Evolutionary conservation across 2,888 invertebrate genomes (phyloP), one percentile per base, ranked within the genome.

Genomic region (Blomia tropicalis): DNA sequence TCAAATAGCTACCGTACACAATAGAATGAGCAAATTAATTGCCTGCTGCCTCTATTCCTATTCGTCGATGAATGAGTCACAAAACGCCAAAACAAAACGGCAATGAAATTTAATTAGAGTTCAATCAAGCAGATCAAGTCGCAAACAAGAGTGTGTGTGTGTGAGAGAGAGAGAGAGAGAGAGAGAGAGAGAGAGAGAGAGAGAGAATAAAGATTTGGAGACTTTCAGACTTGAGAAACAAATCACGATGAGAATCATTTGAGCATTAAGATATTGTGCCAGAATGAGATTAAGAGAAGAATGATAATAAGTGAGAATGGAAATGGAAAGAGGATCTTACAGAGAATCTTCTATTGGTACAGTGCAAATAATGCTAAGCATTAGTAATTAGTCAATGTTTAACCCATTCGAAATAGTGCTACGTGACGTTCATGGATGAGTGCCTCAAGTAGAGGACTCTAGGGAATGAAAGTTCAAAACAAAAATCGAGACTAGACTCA

Each of bases 21-120:
- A n/a, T n/a, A n/a, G n/a, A n/a, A n/a, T n/a, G n/a, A n/a, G n/a
- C 51, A 47, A 47, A 47, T 47, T 47, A 47, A 47, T 47, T 47
- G 51, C 51, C 7, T n/a, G n/a, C 7, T 47, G 51, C 7, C 7
- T n/a, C 14, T 7, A 47, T 47, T 27, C 51, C 5, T 36, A 11
- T 36, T 7, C 7, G 7, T 36, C 36, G 36, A n/a, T n/a, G n/a
- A n/a, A n/a, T n/a, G n/a, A n/a, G n/a, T n/a, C n/a, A n/a, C n/a
- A n/a, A n/a, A n/a, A n/a, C n/a, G n/a, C n/a, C n/a, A n/a, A n/a
- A n/a, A n/a, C n/a, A n/a, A n/a, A n/a, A n/a, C n/a, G n/a, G n/a
- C n/a, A n/a, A n/a, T 14, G 41, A 47, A n/a, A 47, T 47, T 47
- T 47, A 47, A 47, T 47, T 47, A 47, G 51, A 47, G 51, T 47